phyloP scores from a whole-genome alignment of 2,888 invertebrate species.

The Thereva nobilitata region DNA sequence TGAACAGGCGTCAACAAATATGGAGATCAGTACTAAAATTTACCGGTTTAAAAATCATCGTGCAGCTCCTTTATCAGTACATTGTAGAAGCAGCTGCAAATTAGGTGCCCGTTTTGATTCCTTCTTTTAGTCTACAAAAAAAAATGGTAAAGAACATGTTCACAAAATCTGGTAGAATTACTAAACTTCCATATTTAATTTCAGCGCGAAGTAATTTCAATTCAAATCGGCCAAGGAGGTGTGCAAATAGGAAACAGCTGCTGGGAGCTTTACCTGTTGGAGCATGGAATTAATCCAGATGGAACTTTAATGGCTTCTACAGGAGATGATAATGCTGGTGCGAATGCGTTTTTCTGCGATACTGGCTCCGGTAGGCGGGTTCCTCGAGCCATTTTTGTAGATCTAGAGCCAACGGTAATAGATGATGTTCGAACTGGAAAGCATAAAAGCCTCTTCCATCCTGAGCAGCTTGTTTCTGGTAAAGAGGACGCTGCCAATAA shows the following conservation, averaged over 20 bases:
- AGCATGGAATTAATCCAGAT: constrained; percentile 80
- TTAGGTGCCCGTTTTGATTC: too few relatives aligned
- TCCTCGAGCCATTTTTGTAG: constrained; percentile 66
- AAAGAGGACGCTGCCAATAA: constrained; percentile 87
- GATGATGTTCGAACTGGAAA: constrained; percentile 67
- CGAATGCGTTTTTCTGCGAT: constrained; percentile 80
- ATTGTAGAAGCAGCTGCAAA: too few relatives aligned
- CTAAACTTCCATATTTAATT: constrained; percentile 41
- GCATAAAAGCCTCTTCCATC: constrained; percentile 77
- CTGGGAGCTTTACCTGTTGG: constrained; percentile 83
- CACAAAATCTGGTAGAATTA: too few relatives aligned
- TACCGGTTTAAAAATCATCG: too few relatives aligned
- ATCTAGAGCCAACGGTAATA: constrained; percentile 81
- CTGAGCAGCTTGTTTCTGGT: constrained; percentile 83
- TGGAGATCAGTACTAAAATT: too few relatives aligned
- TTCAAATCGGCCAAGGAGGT: constrained; percentile 85
- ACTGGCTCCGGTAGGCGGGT: constrained; percentile 87
- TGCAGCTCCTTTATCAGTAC: too few relatives aligned
- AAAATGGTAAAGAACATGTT: too few relatives aligned
- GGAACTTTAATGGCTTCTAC: constrained; percentile 66
- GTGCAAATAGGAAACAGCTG: constrained; percentile 84
- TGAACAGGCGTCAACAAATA: too few relatives aligned
- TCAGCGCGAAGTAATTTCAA: constrained; percentile 84
- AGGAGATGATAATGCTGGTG: constrained; percentile 60
- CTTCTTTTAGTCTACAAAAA: too few relatives aligned